Evolutionary conservation across 2,888 invertebrate genomes (phyloP), one percentile per base, ranked within the genome.

Genomic region (Drosophila birchii): DNA sequence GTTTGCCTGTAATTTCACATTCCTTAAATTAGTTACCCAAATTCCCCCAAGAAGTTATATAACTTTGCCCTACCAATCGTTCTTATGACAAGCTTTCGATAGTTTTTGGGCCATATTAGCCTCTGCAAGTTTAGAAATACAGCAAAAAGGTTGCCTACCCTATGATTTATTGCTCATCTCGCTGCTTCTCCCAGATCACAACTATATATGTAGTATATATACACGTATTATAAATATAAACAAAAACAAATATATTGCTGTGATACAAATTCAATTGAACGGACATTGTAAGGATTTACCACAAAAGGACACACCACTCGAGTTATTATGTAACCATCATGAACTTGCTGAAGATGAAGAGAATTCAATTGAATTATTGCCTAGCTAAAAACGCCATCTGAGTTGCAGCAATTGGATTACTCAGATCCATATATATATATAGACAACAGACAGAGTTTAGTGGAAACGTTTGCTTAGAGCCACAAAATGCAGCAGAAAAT

Each of bases 201-300:
- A 63, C 45, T 63, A 38, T n/a, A 51, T 32, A 57, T 16, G 7
- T 53, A 44, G 51, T 47, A 54, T 36, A 67, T 47, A 64, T 39
- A 67, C 55, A 66, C 47, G 51, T 62, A 66, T 66, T 66, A 62
- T 58, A 72, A 18, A 67, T 56, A 51, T 49, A 56, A 55, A 61
- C 14, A 29, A 61, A 74, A 70, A 86, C 77, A 80, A 82, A 85
- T 77, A 78, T 88, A 91, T 91, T 91, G 91, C 91, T 91, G 91
- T 91, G 91, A 91, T 91, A 91, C 86, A 86, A 88, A 84, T 89
- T 91, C 90, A 91, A 91, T 91, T 91, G 82, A 88, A 78, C 49
- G 73, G 75, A 83, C 79, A 81, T 86, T 83, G 68, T 80, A 79
- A 80, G 79, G 67, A 85, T 81, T 76, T 71, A 80, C 75, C 67